phyloP scores from a whole-genome alignment of 2,113 vertebrate genomes.

The Catagonus wagneri region DNA sequence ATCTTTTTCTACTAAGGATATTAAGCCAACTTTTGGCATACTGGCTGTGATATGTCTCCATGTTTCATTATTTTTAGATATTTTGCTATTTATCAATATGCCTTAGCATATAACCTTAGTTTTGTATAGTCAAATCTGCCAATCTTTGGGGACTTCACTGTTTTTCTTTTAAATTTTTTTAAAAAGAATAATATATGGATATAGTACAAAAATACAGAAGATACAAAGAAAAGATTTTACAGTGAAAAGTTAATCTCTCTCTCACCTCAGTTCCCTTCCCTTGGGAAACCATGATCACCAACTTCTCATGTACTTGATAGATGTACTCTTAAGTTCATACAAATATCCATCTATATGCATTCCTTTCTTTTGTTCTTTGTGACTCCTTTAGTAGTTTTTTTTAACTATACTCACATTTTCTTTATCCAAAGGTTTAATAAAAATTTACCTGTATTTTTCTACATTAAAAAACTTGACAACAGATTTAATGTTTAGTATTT shows the following conservation, averaged over 20 bases:
- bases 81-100: neutral
- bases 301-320: neutral
- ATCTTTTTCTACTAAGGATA: neutral
- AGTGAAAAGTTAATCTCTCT: neutral
- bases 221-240: neutral
- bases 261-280: neutral
- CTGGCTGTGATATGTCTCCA: neutral
- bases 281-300: neutral
- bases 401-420: neutral
- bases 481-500: neutral
- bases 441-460: neutral
- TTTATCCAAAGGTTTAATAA: neutral
- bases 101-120: too few species aligned
- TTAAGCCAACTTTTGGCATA: slow-evolving; percentile 19
- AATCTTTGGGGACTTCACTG: neutral
- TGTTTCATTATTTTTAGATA: neutral
- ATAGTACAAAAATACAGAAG: neutral
- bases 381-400: neutral
- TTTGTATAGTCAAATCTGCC: neutral
- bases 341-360: fast-evolving
- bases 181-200: neutral
- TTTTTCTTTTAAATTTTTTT: slow-evolving; percentile 35
- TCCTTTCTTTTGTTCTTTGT: neutral
- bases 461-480: neutral
- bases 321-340: neutral